These are phyloP conservation scores for Chaetops frenatus DNA, from an alignment of 2,113 vertebrate genomes.

Conservation along the genomic window DNA sequence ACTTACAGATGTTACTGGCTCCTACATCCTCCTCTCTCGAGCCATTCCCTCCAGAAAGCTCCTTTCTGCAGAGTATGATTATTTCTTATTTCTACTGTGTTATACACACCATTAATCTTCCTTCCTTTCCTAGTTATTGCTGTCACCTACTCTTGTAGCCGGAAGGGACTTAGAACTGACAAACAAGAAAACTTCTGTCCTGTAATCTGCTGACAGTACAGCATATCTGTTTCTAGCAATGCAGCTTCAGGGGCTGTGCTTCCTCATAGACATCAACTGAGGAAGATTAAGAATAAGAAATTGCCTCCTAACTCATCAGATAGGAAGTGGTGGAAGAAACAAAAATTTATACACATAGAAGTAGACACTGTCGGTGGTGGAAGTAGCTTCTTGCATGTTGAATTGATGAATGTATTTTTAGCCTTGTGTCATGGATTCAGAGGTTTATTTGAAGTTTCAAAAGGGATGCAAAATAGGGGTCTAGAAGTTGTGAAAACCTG, in stretches of 20 bases:
- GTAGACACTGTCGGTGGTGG: background rate
- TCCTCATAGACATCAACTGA: background rate
- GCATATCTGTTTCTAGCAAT: background rate
- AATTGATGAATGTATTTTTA: background rate
- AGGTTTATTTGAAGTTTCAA: background rate
- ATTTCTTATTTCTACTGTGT: background rate
- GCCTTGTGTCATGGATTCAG: background rate
- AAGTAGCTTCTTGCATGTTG: background rate
- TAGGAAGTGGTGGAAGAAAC: background rate
- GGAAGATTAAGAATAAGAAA: background rate
- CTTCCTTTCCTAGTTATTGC: background rate
- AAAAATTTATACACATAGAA: background rate
- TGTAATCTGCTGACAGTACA: constrained; percentile 3
- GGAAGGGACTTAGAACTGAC: background rate
- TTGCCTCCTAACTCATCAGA: background rate
- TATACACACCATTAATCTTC: constrained; percentile 5
- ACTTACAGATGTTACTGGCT: background rate
- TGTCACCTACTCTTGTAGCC: background rate
- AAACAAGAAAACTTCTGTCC: background rate
- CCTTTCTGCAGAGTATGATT: background rate
- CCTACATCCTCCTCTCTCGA: background rate
- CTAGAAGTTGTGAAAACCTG: background rate
- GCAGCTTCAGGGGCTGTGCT: background rate
- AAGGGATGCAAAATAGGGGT: background rate
- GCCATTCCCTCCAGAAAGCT: background rate